phyloP scores from a whole-genome alignment of 2,888 invertebrate species.

The Horisme vitalbata region DNA sequence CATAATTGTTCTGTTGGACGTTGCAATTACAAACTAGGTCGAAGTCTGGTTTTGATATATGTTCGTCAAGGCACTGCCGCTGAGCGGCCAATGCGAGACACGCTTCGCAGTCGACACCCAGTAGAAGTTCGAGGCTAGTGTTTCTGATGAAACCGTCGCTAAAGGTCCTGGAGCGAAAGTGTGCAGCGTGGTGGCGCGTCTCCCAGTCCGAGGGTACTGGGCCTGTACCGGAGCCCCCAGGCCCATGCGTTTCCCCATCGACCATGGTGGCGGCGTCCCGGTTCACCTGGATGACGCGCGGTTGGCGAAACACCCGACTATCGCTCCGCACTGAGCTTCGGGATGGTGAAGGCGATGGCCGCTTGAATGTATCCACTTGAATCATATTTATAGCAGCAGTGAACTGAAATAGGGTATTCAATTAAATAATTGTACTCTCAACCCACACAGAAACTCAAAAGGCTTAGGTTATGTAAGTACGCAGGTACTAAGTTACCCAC shows the following conservation, averaged over 20 bases:
- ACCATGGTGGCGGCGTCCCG: conserved; percentile 79
- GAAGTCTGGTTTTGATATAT: conserved; percentile 68
- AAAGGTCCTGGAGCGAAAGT: conserved; percentile 76
- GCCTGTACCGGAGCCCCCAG: conserved; percentile 31
- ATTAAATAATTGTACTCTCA: no score
- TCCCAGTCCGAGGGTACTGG: conserved; percentile 53
- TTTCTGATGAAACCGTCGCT: conserved; percentile 79
- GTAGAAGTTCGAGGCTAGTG: conserved; percentile 74
- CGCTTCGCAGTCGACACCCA: conserved; percentile 79
- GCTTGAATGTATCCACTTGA: conserved; percentile 72
- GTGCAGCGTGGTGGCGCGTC: conserved; percentile 57
- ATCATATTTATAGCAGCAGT: conserved; percentile 53
- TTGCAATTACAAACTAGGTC: conserved; percentile 78
- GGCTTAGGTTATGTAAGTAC: no score
- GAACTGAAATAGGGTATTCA: conserved; percentile 18
- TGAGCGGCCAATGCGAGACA: conserved; percentile 74
- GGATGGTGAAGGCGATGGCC: conserved; percentile 76
- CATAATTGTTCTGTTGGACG: conserved; percentile 71
- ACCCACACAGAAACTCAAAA: no score
- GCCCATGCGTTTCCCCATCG: conserved; percentile 57
- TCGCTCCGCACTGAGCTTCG: conserved; percentile 75
- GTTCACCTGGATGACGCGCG: conserved; percentile 77
- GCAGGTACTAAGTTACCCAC: no score
- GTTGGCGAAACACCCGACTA: conserved; percentile 69
- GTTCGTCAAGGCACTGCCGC: conserved; percentile 66